Conservation (phyloP, 2,888 invertebrate species). For the Epistrophe eligans region DNA sequence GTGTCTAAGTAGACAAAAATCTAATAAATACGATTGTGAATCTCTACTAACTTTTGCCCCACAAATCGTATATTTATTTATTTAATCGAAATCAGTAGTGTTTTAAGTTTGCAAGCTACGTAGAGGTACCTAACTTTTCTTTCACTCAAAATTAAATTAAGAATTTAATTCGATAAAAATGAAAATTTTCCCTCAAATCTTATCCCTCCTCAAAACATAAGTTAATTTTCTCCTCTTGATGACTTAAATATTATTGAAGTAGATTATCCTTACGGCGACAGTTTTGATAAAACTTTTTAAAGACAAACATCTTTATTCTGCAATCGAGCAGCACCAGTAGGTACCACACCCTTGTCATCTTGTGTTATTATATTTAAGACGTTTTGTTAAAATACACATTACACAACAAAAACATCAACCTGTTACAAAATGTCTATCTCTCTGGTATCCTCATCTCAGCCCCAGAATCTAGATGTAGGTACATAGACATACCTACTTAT, state of each 20-base stretch:
- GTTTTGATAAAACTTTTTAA: conserved; percentile 13
- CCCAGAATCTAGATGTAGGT: conserved; percentile 33
- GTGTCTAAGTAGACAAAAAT: too few species aligned
- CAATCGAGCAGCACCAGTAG: neutral
- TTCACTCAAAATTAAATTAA: too few species aligned
- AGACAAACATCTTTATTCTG: neutral
- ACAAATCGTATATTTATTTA: too few species aligned
- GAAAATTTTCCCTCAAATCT: neutral
- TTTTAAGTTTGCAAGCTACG: too few species aligned
- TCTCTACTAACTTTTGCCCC: too few species aligned
- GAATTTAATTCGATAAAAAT: too few species aligned
- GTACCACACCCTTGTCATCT: conserved; percentile 9
- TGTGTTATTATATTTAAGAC: neutral
- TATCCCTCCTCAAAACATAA: neutral
- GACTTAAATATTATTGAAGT: neutral
- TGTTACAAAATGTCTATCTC: conserved; percentile 44
- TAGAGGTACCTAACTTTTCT: too few species aligned
- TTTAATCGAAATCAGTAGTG: too few species aligned
- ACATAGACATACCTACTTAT: too few species aligned
- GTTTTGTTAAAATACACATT: neutral
- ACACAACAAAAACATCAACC: conserved; percentile 18
- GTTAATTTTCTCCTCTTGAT: neutral
- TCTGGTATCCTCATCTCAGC: conserved; percentile 33
- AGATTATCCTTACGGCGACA: conserved; percentile 13
- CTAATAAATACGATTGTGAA: too few species aligned